Base-by-base conservation (phyloP, 1,140 invertebrate genomes). In the Paralvinella palmiformis region DNA sequence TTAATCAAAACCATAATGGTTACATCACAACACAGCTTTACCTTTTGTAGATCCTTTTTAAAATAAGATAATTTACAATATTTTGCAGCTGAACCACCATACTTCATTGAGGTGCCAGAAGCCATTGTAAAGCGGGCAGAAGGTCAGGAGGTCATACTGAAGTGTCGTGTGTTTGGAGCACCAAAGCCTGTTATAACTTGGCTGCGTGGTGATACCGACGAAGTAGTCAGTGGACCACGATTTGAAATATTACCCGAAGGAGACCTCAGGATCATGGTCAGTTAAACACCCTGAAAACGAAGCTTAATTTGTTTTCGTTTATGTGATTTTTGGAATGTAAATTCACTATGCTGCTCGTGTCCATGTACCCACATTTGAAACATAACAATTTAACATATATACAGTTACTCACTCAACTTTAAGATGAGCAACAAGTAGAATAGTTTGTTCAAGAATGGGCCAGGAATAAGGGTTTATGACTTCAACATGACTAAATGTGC, bases 101-200 rank as follows among this genome's bases (percentile, higher is more conserved):
- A 92, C 74, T 96, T 98, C 63, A 87, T 87, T 15, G 88, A 91
- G 72, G 85, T 89, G 1, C 93, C 94, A 0, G 85, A 83, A 32
- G 86, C 91, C 66, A 83, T 89, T 53, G 66, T 72, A 5, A 72
- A 71, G 59, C 85, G 87, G 2, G 91, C 90, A 24, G 90, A 94
- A 75, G 90, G 91, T 0, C 86, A 87, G 50, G 86, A 86, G 44
- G 86, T 94, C 0, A 90, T 85, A 58, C 80, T 99, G 71, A 91
- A 86, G 13, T 99, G 96, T 80, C 85, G 88, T 52, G 93, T 96
- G n/a, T 92, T 94, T 80, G 96, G 94, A 27, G 94, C 95, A 1
- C 96, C 96, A 1, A 91, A 91, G 74, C 94, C 96, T 0, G 84
- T 88, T 64, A 89, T 99, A n/a, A 92, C 91, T 74, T 99, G 96